These are phyloP conservation scores for Alces alces DNA, from an alignment of 2,113 vertebrate species.

Conservation along the genomic window DNA sequence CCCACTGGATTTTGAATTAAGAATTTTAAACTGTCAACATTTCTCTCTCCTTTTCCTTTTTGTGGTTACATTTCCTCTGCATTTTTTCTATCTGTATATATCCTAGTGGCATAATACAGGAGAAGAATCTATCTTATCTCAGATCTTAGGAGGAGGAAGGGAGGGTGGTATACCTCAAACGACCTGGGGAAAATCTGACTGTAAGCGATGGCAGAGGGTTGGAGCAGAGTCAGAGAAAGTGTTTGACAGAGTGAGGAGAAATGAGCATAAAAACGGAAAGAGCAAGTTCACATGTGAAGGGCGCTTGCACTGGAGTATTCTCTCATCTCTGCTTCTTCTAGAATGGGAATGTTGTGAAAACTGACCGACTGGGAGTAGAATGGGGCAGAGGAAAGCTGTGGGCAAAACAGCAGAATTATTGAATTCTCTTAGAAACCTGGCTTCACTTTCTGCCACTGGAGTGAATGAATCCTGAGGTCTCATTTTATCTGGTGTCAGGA, in stretches of 20 bases:
- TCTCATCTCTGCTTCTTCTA: background rate
- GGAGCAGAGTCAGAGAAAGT: background rate
- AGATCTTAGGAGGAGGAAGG: background rate
- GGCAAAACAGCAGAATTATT: background rate
- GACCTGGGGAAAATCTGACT: background rate
- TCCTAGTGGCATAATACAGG: background rate
- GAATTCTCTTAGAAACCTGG: background rate
- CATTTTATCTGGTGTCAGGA: constrained; percentile 5
- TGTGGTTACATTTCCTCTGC: background rate
- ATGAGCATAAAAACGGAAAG: background rate
- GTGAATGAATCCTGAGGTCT: background rate
- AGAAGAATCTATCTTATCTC: background rate
- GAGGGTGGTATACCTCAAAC: background rate
- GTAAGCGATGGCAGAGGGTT: background rate
- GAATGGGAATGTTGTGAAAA: background rate
- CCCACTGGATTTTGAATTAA: constrained; percentile 2
- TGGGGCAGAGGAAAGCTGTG: background rate
- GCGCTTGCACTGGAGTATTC: background rate
- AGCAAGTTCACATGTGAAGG: background rate
- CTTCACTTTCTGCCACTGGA: background rate
- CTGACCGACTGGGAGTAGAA: background rate
- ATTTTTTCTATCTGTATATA: constrained; percentile 12
- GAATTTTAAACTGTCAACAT: constrained; percentile 38
- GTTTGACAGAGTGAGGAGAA: background rate
- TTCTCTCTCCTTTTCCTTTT: background rate